A percentile compares a stretch with the other conserved stretches of the same genome.
Evolutionary conservation across 1,140 invertebrate genomes (phyloP).

Genomic region (Samia ricini): DNA sequence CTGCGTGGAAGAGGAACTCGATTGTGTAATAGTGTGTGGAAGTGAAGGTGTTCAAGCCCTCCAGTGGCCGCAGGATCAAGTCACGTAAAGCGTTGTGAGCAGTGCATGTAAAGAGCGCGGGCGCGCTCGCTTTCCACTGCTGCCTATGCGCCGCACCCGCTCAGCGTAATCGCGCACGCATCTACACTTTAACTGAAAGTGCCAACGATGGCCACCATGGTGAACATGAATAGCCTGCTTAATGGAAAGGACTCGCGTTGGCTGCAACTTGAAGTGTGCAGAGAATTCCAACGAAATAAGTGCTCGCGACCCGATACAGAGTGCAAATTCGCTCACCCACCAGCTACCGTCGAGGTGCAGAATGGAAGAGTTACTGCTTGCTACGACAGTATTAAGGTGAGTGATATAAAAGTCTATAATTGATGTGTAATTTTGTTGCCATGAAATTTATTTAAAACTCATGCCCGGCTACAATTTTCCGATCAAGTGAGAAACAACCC

Average conservation of each 20-base stretch:
- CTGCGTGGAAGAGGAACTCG: slow-evolving; percentile 37
- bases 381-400: slow-evolving; percentile 99
- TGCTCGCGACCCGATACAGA: slow-evolving; percentile 98
- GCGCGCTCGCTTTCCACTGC: slow-evolving; percentile 58
- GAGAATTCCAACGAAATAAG: slow-evolving; percentile 99
- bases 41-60: slow-evolving; percentile 1
- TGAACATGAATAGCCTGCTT: slow-evolving; percentile 97
- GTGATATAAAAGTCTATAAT: too few relatives aligned
- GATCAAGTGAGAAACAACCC: slow-evolving; percentile 36
- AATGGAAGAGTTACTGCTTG: slow-evolving; percentile 99
- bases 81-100: slow-evolving; percentile 16
- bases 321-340: slow-evolving; percentile 99
- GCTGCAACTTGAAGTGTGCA: slow-evolving; percentile 99
- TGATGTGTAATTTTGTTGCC: neutral
- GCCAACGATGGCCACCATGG: slow-evolving; percentile 91
- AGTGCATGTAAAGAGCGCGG: slow-evolving; percentile 63
- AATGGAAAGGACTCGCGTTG: slow-evolving; percentile 99
- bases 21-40: slow-evolving; percentile 45
- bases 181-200: slow-evolving; percentile 43
- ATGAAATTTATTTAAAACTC: slow-evolving; percentile 19
- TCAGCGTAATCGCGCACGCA: slow-evolving; percentile 60
- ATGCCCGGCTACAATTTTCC: slow-evolving; percentile 33
- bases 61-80: neutral
- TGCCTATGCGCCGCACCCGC: slow-evolving; percentile 70
- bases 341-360: slow-evolving; percentile 99